phyloP scores from a whole-genome alignment of 2,888 invertebrate genomes.

The Lamellibrachia columna region DNA sequence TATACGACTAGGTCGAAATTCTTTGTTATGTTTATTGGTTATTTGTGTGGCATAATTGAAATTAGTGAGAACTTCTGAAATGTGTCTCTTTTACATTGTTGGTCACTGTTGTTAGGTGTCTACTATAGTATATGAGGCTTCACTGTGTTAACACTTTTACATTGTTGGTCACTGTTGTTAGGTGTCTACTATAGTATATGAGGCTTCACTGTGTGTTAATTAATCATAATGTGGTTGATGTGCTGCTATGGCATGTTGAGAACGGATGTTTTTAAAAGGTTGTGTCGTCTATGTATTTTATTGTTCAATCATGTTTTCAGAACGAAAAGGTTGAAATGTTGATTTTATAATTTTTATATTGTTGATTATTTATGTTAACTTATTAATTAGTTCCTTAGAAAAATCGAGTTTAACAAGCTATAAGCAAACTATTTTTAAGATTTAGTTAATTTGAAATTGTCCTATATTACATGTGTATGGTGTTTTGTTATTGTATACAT shows the following conservation, averaged over 20 bases:
- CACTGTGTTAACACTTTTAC: background rate
- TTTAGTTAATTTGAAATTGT: background rate
- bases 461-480: background rate
- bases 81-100: background rate
- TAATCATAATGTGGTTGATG: background rate
- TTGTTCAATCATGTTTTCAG: background rate
- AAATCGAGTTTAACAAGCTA: background rate
- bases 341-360: background rate
- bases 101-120: background rate
- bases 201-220: background rate
- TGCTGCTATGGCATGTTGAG: background rate
- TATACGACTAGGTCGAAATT: background rate
- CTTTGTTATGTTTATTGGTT: background rate
- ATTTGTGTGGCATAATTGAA: background rate
- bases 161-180: background rate
- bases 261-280: background rate
- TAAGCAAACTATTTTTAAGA: background rate
- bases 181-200: background rate
- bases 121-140: background rate
- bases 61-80: background rate
- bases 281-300: background rate
- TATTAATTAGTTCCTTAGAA: background rate
- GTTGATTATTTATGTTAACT: background rate
- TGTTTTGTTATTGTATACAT: background rate
- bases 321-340: background rate